phyloP scores from a whole-genome alignment of 2,113 vertebrate species.

The Baryphthengus martii region DNA sequence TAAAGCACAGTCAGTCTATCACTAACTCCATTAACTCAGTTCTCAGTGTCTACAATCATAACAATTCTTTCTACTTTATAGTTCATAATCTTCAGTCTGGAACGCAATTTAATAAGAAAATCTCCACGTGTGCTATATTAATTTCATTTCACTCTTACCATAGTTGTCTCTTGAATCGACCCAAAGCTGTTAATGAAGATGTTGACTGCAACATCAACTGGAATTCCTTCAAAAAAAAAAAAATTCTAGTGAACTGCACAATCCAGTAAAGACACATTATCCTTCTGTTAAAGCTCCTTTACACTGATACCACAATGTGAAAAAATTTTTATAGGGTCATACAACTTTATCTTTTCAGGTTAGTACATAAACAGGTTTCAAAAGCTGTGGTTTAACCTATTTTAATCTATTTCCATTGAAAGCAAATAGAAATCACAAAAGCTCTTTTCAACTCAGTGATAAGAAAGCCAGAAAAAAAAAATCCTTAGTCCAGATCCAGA shows the following conservation, averaged over 20 bases:
- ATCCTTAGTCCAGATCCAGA: background rate
- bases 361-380: background rate
- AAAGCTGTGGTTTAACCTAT: background rate
- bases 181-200: conserved; percentile 99
- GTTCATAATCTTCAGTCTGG: background rate
- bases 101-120: background rate
- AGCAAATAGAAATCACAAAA: background rate
- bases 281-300: background rate
- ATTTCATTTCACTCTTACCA: conserved; percentile 80
- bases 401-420: background rate
- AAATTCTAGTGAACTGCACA: background rate
- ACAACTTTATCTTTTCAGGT: background rate
- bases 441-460: background rate
- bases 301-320: background rate
- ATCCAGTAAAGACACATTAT: background rate
- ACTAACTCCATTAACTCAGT: background rate
- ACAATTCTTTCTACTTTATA: background rate
- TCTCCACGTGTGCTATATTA: background rate
- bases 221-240: conserved; percentile 82
- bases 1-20: background rate
- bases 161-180: conserved; percentile 98
- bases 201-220: conserved; percentile 95
- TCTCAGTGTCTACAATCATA: background rate
- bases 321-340: background rate
- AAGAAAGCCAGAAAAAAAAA: background rate